Base-by-base conservation (phyloP, 2,888 invertebrate species). In the Tillus elongatus region DNA sequence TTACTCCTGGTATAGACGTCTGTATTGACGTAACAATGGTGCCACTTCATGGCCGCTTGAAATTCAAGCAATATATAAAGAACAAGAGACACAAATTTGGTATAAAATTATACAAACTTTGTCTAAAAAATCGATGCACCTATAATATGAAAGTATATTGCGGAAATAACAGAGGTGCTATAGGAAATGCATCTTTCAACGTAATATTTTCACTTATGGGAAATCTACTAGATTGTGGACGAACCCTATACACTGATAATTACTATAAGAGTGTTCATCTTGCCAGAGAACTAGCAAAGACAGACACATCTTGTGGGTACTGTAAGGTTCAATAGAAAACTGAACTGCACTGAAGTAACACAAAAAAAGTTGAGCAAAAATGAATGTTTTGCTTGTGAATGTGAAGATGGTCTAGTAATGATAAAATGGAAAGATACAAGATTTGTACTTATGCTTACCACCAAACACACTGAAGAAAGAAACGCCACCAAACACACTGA, bases 11-110 rank as follows among this genome's bases (percentile, higher is more conserved):
- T n/a, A n/a, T n/a, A n/a, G n/a, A n/a, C n/a, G n/a, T n/a, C n/a
- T n/a, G n/a, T n/a, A n/a, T n/a, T n/a, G n/a, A n/a, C n/a, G n/a
- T n/a, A n/a, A n/a, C n/a, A n/a, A n/a, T n/a, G n/a, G n/a, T n/a
- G n/a, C n/a, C n/a, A n/a, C n/a, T n/a, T n/a, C n/a, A n/a, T n/a
- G n/a, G n/a, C n/a, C n/a, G n/a, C n/a, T n/a, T n/a, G n/a, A n/a
- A n/a, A n/a, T n/a, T n/a, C n/a, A n/a, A n/a, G n/a, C n/a, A n/a
- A n/a, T n/a, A n/a, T n/a, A n/a, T n/a, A n/a, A n/a, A n/a, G n/a
- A n/a, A 11, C 19, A 46, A 47, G 42, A 36, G 40, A 11, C 49
- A 53, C 30, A 53, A 50, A 32, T 55, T 54, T 50, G 56, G 53
- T 4, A 36, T 47, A 9, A 46, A 45, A 36, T 10, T 48, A 8